These are phyloP conservation scores for Pteropus rufus DNA, from an alignment of 2,797 vertebrate genomes.

Conservation along the genomic window DNA sequence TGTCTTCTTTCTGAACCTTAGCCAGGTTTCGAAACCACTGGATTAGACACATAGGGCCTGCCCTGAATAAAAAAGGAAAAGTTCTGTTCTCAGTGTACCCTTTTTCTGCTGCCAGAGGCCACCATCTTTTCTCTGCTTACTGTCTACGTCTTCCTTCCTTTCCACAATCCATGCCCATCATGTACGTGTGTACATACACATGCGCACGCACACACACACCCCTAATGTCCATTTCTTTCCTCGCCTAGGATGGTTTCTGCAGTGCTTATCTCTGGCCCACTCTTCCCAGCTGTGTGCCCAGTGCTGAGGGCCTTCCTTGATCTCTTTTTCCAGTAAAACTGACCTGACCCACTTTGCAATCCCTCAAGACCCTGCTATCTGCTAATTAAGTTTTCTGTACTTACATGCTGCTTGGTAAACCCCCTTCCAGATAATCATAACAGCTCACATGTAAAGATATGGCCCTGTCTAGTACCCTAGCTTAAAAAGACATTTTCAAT, in stretches of 20 bases:
- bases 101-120: neutral
- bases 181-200: rapidly evolving
- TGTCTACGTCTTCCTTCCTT: neutral
- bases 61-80: neutral
- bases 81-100: neutral
- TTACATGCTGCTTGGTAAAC: neutral
- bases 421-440: neutral
- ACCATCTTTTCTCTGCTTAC: neutral
- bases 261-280: neutral
- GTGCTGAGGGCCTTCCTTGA: neutral
- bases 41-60: neutral
- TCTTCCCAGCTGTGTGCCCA: neutral
- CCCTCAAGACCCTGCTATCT: neutral
- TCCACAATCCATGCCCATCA: neutral
- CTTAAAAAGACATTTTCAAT: neutral
- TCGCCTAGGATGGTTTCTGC: neutral
- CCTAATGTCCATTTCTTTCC: neutral
- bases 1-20: neutral
- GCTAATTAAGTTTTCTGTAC: neutral
- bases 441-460: neutral
- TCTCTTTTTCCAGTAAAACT: neutral
- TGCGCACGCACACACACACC: rapidly evolving
- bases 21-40: neutral
- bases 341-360: neutral
- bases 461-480: neutral